A percentile compares a stretch with the other conserved stretches of the same genome.
These are phyloP conservation scores for Tragelaphus buxtoni DNA, from an alignment of 2,113 vertebrate species.

Conservation along the genomic window DNA sequence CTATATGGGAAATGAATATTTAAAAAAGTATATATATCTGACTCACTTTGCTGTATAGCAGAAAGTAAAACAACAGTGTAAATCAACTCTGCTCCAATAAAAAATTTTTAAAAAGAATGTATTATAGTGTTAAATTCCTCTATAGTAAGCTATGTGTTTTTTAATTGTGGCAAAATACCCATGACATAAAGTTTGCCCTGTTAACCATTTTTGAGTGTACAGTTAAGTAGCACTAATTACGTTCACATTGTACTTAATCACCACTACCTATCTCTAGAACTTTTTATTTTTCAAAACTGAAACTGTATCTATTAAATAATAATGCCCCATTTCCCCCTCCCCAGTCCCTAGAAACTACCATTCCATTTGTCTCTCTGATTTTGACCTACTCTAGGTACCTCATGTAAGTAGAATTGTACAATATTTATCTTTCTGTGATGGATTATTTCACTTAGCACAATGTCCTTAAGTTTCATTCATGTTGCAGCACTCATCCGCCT, in stretches of 20 bases:
- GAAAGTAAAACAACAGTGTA: background rate
- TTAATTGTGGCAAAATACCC: background rate
- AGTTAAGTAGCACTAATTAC: background rate
- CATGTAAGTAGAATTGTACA: background rate
- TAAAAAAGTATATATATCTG: background rate
- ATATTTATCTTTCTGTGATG: background rate
- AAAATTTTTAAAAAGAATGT: background rate
- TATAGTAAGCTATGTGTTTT: background rate
- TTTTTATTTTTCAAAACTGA: background rate
- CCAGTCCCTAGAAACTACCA: background rate
- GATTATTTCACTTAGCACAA: background rate
- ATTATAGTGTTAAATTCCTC: background rate
- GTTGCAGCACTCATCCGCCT: background rate
- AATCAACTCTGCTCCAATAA: background rate
- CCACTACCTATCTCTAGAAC: background rate
- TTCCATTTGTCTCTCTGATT: background rate
- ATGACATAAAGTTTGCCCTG: background rate
- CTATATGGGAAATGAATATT: background rate
- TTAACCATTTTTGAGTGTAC: background rate
- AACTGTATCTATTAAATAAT: background rate
- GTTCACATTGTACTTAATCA: background rate
- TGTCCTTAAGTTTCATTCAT: background rate
- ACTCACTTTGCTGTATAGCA: background rate
- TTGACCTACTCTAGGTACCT: background rate
- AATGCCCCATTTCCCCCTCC: background rate